Evolutionary conservation across 2,888 invertebrate genomes (phyloP).

Genomic region (Miltochrista miniata): DNA sequence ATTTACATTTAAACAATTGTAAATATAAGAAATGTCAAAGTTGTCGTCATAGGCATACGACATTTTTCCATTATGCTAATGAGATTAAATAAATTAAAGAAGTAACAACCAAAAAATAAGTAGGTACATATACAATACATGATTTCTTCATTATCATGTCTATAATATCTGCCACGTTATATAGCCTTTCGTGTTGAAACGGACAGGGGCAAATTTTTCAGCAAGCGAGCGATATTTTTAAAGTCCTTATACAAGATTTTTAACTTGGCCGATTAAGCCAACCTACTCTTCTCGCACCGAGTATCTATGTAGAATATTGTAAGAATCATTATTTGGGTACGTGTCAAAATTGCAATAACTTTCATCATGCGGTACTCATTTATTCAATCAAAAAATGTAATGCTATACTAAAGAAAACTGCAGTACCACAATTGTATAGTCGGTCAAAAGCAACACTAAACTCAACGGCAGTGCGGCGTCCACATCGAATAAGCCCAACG

Average conservation of each 20-base stretch:
- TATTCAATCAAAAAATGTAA: neutral
- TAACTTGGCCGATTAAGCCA: too few species aligned
- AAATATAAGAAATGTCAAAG: neutral
- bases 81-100: neutral
- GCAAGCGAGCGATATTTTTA: too few species aligned
- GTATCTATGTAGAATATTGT: too few species aligned
- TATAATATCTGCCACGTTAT: too few species aligned
- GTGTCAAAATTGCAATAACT: neutral
- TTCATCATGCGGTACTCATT: neutral
- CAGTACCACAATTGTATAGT: constrained; percentile 10
- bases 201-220: too few species aligned
- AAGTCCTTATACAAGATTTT: too few species aligned
- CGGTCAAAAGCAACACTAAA: neutral
- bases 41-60: neutral
- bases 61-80: neutral
- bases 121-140: neutral
- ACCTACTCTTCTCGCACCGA: too few species aligned
- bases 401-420: constrained; percentile 7
- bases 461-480: constrained; percentile 1
- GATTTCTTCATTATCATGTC: too few species aligned
- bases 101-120: neutral
- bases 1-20: neutral
- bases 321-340: too few species aligned
- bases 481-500: constrained; percentile 4
- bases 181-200: too few species aligned